Evolutionary conservation across 2,113 vertebrate genomes (phyloP), one percentile per base, ranked within the genome.

Genomic region (Genyomyrus donnyi): DNA sequence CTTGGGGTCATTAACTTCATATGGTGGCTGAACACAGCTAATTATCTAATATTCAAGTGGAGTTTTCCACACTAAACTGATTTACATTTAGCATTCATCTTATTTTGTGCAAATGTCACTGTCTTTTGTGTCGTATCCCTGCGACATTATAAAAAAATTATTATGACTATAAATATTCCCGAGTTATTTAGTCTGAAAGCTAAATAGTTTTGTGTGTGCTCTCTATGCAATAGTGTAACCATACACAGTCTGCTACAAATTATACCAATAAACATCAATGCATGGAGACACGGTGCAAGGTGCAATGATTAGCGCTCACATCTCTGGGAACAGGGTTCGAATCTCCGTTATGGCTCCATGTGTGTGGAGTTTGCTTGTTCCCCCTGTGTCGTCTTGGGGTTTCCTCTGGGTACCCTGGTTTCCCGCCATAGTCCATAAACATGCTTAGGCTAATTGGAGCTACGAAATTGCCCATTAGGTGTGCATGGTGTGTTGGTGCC

Each of bases 101-200:
- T 94, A 94, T 93, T 91, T 95, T 95, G 96, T 96, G 95, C 95
- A 96, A 97, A 96, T 96, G 95, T 94, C 95, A 97, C 92, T 94
- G 91, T 90, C 91, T 93, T 94, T 91, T 94, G 94, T 93, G 95
- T 93, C 93, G 91, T 39, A 58, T 90, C 91, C 87, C 91, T 85
- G 93, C 95, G 96, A 93, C 96, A 96, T 94, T 96, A 94, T 95
- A 95, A 96, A 96, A 53, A 96, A 96, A 94, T 94, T 93, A 95
- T 96, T 91, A 24, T n/a, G 49, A 8, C 93, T 93, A 95, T 96
- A 96, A 95, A 95, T 95, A 95, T 95, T 93, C 92, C 91, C 94
- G 91, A 91, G 91, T n/a, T n/a, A n/a, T n/a, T n/a, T n/a, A n/a
- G n/a, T 77, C 31, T 21, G 70, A 53, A 10, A 19, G 3, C 35